phyloP scores from a whole-genome alignment of 2,113 vertebrate species.

The Xiphophorus maculatus region DNA sequence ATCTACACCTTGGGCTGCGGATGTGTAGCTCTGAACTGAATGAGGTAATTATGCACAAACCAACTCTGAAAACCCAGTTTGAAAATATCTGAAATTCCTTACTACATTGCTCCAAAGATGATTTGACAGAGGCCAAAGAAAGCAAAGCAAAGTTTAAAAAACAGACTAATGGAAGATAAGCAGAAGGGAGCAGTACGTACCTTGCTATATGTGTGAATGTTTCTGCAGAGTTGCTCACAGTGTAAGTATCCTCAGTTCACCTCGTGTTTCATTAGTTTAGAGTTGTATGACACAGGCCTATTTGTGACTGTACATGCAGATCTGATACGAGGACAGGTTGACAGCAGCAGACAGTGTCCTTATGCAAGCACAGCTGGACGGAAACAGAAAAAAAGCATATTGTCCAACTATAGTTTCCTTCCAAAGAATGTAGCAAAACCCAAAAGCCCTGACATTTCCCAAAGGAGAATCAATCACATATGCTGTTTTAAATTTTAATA shows the following conservation, averaged over 20 bases:
- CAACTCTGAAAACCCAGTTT: background rate
- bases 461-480: slow-evolving; percentile 37
- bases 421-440: slow-evolving; percentile 9
- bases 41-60: background rate
- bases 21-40: background rate
- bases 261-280: slow-evolving; percentile 17
- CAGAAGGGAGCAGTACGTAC: background rate
- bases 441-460: slow-evolving; percentile 11
- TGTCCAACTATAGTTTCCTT: slow-evolving; percentile 27
- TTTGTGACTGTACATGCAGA: slow-evolving; percentile 20
- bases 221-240: slow-evolving; percentile 9
- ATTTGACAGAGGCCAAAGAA: background rate
- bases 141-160: background rate
- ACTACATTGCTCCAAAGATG: background rate
- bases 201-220: background rate
- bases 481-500: background rate
- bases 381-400: slow-evolving; percentile 18
- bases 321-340: slow-evolving; percentile 26
- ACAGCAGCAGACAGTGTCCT: slow-evolving; percentile 19
- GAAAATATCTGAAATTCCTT: background rate
- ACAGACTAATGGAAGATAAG: background rate
- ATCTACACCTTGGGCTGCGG: background rate
- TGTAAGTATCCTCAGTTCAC: slow-evolving; percentile 5
- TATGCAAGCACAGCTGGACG: slow-evolving; percentile 35
- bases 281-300: background rate